Percentiles rank a stretch among this genome's conserved stretches.
These are phyloP conservation scores for Xanthia icteritia DNA, from an alignment of 2,888 invertebrate species.

Conservation along the genomic window DNA sequence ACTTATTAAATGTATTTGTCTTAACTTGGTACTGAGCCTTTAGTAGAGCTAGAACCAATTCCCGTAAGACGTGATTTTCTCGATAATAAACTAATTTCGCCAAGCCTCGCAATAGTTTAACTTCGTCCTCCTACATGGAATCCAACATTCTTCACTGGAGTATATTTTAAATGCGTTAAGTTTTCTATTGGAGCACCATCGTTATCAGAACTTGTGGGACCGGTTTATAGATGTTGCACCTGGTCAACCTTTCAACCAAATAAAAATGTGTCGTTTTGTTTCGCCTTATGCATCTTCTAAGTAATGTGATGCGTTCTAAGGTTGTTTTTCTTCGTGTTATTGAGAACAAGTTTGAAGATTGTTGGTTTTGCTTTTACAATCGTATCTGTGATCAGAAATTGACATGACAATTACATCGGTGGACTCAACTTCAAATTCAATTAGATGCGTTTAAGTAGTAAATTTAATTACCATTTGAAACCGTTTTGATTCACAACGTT, in stretches of 20 bases:
- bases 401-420: background rate
- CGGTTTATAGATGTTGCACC: constrained; percentile 41
- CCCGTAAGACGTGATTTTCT: constrained; percentile 18
- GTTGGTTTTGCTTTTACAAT: background rate
- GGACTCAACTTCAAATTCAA: constrained; percentile 19
- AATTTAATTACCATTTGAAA: constrained; percentile 22
- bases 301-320: background rate
- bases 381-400: background rate
- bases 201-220: constrained; percentile 46
- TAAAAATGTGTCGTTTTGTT: constrained; percentile 36
- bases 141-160: constrained; percentile 15
- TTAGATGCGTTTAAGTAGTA: background rate
- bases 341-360: background rate
- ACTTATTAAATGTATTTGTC: constrained; percentile 13
- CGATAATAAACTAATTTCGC: constrained; percentile 36
- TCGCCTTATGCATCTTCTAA: background rate
- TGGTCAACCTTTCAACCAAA: constrained; percentile 20
- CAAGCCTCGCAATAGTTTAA: constrained; percentile 17
- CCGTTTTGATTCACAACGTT: background rate
- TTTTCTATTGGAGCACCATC: constrained; percentile 41
- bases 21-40: background rate
- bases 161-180: constrained; percentile 27
- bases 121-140: constrained; percentile 1
- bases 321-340: background rate
- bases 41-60: constrained; percentile 14